Percentiles rank a stretch among this genome's conserved stretches.
These are phyloP conservation scores for Pseudorectes ferrugineus DNA, from an alignment of 2,113 vertebrate genomes.

Conservation along the genomic window DNA sequence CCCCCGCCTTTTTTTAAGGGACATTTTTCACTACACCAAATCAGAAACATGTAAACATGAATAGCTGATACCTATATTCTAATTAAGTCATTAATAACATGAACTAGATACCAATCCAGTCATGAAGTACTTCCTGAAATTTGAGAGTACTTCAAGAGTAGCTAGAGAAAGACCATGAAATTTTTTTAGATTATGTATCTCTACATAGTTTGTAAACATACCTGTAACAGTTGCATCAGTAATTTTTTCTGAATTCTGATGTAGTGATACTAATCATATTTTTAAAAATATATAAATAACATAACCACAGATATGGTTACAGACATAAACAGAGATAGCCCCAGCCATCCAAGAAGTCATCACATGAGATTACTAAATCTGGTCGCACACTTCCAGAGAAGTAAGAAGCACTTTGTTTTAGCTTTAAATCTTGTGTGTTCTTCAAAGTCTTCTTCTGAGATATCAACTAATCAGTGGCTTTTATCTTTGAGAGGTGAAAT, in stretches of 20 bases:
- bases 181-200: not conserved
- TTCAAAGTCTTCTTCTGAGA: not conserved
- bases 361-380: not conserved
- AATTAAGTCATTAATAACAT: not conserved
- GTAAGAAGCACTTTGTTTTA: not conserved
- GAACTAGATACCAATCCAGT: not conserved
- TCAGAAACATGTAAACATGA: not conserved
- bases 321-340: not conserved
- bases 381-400: not conserved
- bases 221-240: not conserved
- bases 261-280: not conserved
- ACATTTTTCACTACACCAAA: not conserved
- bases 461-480: not conserved
- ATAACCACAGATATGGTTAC: not conserved
- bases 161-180: not conserved
- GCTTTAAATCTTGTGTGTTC: not conserved
- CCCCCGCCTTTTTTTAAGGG: fast-evolving
- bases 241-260: not conserved
- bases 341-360: not conserved
- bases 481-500: not conserved
- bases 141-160: not conserved
- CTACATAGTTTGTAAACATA: not conserved
- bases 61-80: not conserved
- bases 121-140: not conserved
- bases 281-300: not conserved